A percentile compares a stretch with the other conserved stretches of the same genome.
Conservation (phyloP, 2,797 vertebrate genomes). For the Paedocypris micromegethes region DNA sequence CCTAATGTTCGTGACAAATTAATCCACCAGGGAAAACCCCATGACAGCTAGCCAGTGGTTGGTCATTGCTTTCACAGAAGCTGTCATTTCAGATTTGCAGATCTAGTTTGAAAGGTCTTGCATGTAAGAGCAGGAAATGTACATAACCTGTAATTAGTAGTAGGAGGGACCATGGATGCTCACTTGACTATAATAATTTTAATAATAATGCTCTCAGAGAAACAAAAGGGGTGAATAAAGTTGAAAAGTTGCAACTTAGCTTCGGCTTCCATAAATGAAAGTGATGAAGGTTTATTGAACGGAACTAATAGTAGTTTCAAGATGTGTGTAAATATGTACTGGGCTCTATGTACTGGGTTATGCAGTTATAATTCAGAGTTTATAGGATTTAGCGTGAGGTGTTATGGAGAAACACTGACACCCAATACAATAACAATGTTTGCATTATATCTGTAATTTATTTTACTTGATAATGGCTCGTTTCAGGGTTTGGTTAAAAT, state of each 20-base stretch:
- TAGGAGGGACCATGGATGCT: background rate
- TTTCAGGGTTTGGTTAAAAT: background rate
- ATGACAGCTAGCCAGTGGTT: constrained; percentile 68
- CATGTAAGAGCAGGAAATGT: constrained; percentile 61
- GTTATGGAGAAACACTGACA: too few species aligned
- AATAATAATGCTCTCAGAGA: background rate
- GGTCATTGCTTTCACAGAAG: constrained; percentile 71
- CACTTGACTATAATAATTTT: constrained; percentile 16
- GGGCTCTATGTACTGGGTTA: too few species aligned
- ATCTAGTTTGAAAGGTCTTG: constrained; percentile 52
- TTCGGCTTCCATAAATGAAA: background rate
- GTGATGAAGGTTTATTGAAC: constrained; percentile 14
- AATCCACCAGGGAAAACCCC: constrained; percentile 75
- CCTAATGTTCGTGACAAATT: constrained; percentile 80
- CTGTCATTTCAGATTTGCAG: constrained; percentile 74
- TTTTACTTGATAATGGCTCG: constrained; percentile 1
- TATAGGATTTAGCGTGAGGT: too few species aligned
- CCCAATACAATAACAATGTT: background rate
- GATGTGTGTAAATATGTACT: background rate
- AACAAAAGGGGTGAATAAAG: constrained; percentile 44
- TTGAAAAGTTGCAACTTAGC: constrained; percentile 40
- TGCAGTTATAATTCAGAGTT: too few species aligned
- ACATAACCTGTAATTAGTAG: constrained; percentile 50
- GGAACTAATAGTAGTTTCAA: constrained; percentile 10
- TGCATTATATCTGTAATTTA: constrained; percentile 6